Conservation (phyloP, 2,113 vertebrate species). For the Mellivora capensis region DNA sequence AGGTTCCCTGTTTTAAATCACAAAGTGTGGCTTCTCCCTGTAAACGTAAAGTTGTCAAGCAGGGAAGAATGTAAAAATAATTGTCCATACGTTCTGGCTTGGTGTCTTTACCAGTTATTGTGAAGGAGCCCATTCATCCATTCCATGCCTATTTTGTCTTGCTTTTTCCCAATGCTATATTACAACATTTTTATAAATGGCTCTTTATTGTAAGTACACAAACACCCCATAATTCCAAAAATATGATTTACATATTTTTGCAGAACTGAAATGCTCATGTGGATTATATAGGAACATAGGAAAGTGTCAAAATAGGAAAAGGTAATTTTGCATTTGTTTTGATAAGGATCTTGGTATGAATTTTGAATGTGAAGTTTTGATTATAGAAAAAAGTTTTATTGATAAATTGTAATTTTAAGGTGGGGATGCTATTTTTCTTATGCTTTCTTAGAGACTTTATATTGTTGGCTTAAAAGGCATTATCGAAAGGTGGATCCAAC, state of each 20-base stretch:
- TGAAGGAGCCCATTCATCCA: background rate
- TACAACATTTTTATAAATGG: background rate
- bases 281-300: background rate
- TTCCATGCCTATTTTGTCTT: background rate
- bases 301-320: background rate
- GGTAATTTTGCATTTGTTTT: slow-evolving; percentile 42
- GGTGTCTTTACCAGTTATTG: background rate
- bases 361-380: slow-evolving; percentile 15
- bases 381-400: slow-evolving; percentile 30
- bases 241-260: background rate
- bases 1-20: background rate
- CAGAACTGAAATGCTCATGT: background rate
- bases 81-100: background rate
- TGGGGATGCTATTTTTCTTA: background rate
- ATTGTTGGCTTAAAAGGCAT: background rate
- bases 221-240: background rate
- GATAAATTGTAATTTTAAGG: background rate
- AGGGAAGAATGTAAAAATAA: slow-evolving; percentile 3
- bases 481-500: background rate
- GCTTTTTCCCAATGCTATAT: background rate
- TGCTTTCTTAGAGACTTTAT: background rate
- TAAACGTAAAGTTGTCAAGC: background rate
- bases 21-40: background rate
- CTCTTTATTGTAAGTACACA: background rate
- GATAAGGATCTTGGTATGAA: background rate